Percentiles rank a stretch among this genome's conserved stretches.
Evolutionary conservation across 2,888 invertebrate species (phyloP).

Genomic region (Byasa hedistus): DNA sequence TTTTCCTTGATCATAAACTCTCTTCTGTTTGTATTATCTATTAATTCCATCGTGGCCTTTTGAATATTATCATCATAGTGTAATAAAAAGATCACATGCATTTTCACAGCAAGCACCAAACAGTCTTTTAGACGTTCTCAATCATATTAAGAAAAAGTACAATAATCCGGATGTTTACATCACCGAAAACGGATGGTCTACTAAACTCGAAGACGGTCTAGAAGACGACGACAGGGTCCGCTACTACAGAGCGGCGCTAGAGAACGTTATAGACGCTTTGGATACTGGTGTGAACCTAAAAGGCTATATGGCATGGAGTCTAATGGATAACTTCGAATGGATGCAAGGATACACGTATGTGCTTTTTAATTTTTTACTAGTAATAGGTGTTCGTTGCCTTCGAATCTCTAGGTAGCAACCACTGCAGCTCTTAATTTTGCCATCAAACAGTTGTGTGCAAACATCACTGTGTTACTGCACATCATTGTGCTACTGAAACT

Average conservation of each 20-base stretch:
- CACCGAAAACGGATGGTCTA: slow-evolving; percentile 82
- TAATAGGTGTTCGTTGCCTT: no score
- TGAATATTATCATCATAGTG: no score
- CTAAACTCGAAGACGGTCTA: slow-evolving; percentile 43
- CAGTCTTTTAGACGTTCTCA: slow-evolving; percentile 78
- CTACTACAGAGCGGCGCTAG: slow-evolving; percentile 66
- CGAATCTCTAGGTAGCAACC: no score
- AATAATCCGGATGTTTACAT: slow-evolving; percentile 77
- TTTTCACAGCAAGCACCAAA: slow-evolving; percentile 72
- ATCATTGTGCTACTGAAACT: no score
- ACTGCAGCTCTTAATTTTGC: no score
- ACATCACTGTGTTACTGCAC: no score
- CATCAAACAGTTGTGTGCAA: no score
- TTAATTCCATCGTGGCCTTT: not conserved
- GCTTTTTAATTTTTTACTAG: no score
- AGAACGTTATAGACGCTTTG: slow-evolving; percentile 61
- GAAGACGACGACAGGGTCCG: slow-evolving; percentile 67
- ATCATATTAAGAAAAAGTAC: slow-evolving; percentile 69
- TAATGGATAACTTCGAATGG: slow-evolving; percentile 85
- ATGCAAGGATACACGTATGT: slow-evolving; percentile 71
- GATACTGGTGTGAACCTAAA: slow-evolving; percentile 68
- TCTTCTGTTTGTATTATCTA: slow-evolving; percentile 8
- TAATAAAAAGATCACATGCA: not conserved
- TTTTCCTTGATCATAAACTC: no score
- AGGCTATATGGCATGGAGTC: slow-evolving; percentile 82